Conservation (phyloP, 2,797 vertebrate species). For the Stomatorhinus walkeri region DNA sequence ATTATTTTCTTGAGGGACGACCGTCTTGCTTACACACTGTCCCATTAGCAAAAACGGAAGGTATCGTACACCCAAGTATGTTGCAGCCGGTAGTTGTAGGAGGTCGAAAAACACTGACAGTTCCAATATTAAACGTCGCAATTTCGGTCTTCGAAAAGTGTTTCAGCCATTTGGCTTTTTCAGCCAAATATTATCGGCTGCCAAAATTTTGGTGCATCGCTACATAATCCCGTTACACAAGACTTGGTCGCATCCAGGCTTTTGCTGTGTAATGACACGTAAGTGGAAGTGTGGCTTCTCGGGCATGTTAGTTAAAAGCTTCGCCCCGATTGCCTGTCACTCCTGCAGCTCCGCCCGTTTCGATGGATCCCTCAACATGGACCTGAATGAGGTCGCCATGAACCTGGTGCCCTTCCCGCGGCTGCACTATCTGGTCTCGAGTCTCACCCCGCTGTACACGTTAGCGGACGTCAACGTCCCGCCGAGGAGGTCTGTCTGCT, state of each 20-base stretch:
- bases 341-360: slow-evolving; percentile 83
- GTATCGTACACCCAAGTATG: background rate
- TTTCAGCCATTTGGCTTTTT: background rate
- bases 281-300: background rate
- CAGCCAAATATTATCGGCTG: background rate
- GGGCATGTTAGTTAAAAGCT: background rate
- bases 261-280: background rate
- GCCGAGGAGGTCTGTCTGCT: slow-evolving; percentile 66
- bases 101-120: background rate
- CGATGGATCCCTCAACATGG: slow-evolving; percentile 94
- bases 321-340: background rate
- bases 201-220: background rate
- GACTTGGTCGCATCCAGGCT: background rate
- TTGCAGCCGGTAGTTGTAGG: background rate
- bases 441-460: slow-evolving; percentile 85
- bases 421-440: slow-evolving; percentile 88
- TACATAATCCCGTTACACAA: background rate
- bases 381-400: slow-evolving; percentile 93
- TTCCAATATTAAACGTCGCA: background rate
- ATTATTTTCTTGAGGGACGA: background rate
- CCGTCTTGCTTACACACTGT: background rate
- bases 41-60: background rate
- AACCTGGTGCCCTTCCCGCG: slow-evolving; percentile 93
- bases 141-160: background rate
- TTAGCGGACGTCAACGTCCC: slow-evolving; percentile 78